Evolutionary conservation across 2,888 invertebrate genomes (phyloP), one percentile per base, ranked within the genome.

Genomic region (Phyllotreta striolata): DNA sequence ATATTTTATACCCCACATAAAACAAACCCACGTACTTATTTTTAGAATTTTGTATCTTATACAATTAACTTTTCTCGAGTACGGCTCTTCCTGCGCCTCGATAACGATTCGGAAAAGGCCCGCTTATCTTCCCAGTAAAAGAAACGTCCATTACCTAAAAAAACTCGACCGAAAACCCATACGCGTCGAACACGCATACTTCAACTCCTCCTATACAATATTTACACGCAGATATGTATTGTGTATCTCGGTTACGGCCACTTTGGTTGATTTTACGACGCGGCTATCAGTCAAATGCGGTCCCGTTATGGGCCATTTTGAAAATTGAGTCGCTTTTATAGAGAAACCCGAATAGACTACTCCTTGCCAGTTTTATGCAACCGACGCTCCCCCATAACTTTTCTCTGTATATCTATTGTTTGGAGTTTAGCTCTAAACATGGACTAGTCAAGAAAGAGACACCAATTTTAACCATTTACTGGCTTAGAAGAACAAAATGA

Each of bases 241-340:
- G 58, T 58, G 59, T 59, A 52, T 59, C 63, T 41, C 52, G 46
- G 66, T 64, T 68, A 66, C 56, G 52, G 51, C 62, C 63, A 58
- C 62, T 62, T 67, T 63, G 66, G 66, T 64, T 66, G 66, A 66
- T 66, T 68, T 68, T 66, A 68, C 59, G 62, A 64, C 62, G 52
- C 47, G 52, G 58, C 58, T 70, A 70, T 74, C 71, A 70, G 66
- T 72, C 72, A 72, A 71, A 69, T 69, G 70, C 65, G 69, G 64
- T 55, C 62, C 55, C 64, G 69, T 74, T 72, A 74, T 73, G 70
- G 73, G 66, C 73, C 73, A 72, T 73, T 73, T 67, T 69, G 66
- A 70, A 75, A 74, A 75, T 75, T 75, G 75, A 75, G 72, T 73
- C 71, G 68, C 71, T 66, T 67, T 71, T 59, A 59, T 59, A 52